A percentile compares a stretch with the other conserved stretches of the same genome.
Evolutionary conservation across 2,113 vertebrate species (phyloP).

Genomic region (Melanotaenia duboulayi): DNA sequence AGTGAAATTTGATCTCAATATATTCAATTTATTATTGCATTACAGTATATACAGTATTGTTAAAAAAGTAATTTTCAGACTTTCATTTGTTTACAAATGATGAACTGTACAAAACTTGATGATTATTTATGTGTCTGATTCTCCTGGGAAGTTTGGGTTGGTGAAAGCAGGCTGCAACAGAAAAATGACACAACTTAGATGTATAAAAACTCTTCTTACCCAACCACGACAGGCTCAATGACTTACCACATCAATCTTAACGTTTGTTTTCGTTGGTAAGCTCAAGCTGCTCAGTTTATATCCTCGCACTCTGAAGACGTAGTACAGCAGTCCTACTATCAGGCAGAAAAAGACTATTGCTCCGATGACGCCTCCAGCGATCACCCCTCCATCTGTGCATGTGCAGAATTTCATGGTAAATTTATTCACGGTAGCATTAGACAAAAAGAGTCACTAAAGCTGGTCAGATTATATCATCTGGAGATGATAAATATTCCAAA

Average conservation of each 20-base stretch:
- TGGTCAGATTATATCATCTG: no score
- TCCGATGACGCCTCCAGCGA: conserved; percentile 65
- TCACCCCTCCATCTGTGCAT: conserved; percentile 41
- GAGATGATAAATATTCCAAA: no score
- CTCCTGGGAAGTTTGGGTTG: conserved; percentile 81
- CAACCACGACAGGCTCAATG: not conserved
- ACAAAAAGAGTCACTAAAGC: no score
- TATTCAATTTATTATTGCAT: conserved; percentile 12
- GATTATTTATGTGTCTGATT: conserved; percentile 64
- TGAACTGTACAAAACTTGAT: conserved; percentile 37
- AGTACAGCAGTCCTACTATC: conserved; percentile 69
- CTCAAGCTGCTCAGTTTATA: conserved; percentile 66
- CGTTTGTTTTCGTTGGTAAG: conserved; percentile 42
- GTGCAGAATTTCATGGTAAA: not conserved
- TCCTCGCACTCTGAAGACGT: conserved; percentile 63
- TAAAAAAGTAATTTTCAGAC: conserved; percentile 4
- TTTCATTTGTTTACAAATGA: conserved; percentile 33
- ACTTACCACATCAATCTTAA: conserved; percentile 72
- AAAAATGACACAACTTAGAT: conserved; percentile 12
- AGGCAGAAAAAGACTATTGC: conserved; percentile 48
- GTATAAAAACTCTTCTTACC: not conserved
- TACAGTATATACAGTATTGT: conserved; percentile 48
- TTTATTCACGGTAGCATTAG: no score
- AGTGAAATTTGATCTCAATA: not conserved
- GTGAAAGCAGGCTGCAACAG: conserved; percentile 76